These are phyloP conservation scores for Agrotis ipsilon DNA, from an alignment of 2,888 invertebrate species.

Conservation along the genomic window DNA sequence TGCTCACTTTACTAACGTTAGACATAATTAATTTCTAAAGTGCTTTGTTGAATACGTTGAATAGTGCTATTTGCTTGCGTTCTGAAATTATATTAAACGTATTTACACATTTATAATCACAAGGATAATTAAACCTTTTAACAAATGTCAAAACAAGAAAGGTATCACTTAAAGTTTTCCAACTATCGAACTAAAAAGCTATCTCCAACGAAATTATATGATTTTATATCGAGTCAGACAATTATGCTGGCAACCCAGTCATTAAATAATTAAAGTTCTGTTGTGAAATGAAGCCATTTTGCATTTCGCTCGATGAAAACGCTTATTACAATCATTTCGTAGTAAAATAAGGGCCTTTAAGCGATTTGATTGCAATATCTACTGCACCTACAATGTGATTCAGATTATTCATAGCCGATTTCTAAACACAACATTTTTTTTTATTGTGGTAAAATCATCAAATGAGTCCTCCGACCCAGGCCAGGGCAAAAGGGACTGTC, in stretches of 20 bases:
- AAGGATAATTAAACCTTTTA: neutral
- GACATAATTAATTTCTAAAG: too few relatives aligned
- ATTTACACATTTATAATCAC: neutral
- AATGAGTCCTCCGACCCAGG: too few relatives aligned
- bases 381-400: neutral
- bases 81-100: neutral
- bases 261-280: constrained; percentile 37
- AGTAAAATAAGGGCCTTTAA: constrained; percentile 10
- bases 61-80: neutral
- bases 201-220: constrained; percentile 34
- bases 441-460: too few relatives aligned
- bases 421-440: too few relatives aligned
- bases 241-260: constrained; percentile 22
- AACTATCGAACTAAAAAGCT: neutral
- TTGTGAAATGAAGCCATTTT: constrained; percentile 59
- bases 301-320: constrained; percentile 48
- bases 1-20: too few relatives aligned
- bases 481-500: too few relatives aligned
- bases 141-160: neutral
- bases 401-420: neutral
- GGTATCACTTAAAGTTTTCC: neutral
- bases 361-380: constrained; percentile 10
- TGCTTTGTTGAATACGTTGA: too few relatives aligned
- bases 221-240: constrained; percentile 23
- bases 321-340: constrained; percentile 48